Evolutionary conservation across 2,888 invertebrate species (phyloP), one percentile per base, ranked within the genome.

Genomic region (Catocala nupta): DNA sequence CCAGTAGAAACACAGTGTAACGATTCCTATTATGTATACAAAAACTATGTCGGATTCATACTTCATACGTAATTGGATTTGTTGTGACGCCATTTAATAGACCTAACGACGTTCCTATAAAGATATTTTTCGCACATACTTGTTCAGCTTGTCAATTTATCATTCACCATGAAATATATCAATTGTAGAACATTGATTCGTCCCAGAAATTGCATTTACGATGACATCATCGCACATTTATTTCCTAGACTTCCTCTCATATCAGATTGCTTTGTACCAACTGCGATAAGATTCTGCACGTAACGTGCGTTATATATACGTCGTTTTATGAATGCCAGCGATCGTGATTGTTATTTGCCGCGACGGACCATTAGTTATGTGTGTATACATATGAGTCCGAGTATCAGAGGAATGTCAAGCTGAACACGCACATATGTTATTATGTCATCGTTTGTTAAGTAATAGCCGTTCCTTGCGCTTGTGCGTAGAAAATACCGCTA

Each of bases 351-450:
- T 60, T 63, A 55, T 63, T 12, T 45, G 45, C 45, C 8, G 12
- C 12, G 36, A 8, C 9, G 45, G 13, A 8, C 12, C 12, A 8
- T 45, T 45, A 45, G 13, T 45, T n/a, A 7, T 12, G n/a, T n/a
- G 1, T 45, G 45, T 45, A 45, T 43, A 39, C 36, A 39, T 39
- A 39, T 8, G 8, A 8, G 0, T 39, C 36, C 36, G 54, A 55
- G 55, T 59, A 67, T 61, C 66, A 61, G 58, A 56, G 60, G 63
- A 70, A 71, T 71, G 61, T 52, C 59, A 57, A 65, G 56, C 65
- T 48, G 69, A 54, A 62, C 70, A 65, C 49, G 70, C 54, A 61
- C 72, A 63, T 59, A 39, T 39, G 48, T 43, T 51, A 55, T 71
- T 71, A 70, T 71, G 70, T 70, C 65, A 71, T 61, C 59, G 42